phyloP scores from a whole-genome alignment of 1,140 invertebrate species.

The Brachionus paranguensis region DNA sequence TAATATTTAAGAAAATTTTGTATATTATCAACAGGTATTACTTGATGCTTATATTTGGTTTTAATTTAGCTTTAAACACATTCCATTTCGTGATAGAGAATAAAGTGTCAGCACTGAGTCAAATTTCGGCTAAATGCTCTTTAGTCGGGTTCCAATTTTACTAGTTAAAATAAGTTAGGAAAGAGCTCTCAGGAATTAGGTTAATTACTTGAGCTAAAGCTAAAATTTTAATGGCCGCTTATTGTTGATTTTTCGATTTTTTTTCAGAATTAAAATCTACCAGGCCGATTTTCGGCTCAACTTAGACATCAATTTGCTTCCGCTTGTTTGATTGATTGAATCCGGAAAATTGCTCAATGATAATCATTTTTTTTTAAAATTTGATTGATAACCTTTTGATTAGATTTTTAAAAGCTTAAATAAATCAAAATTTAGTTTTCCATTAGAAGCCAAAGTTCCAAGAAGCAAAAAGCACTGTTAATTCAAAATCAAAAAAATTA shows the following conservation, averaged over 20 bases:
- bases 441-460: neutral
- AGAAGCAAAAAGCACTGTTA: neutral
- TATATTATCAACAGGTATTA: neutral
- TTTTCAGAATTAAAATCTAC: neutral
- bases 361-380: too few relatives aligned
- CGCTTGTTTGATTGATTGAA: neutral
- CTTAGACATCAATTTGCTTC: neutral
- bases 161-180: neutral
- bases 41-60: neutral
- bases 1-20: neutral
- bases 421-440: neutral
- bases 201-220: neutral
- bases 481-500: neutral
- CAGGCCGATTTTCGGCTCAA: neutral
- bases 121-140: neutral
- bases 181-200: neutral
- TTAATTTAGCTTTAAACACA: neutral
- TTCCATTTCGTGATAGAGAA: neutral
- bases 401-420: neutral
- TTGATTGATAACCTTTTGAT: too few relatives aligned
- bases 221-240: neutral
- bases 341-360: neutral
- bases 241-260: neutral
- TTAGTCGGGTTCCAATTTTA: neutral
- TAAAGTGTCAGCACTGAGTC: neutral